These are phyloP conservation scores for Lophotriccus pileatus DNA, from an alignment of 2,797 vertebrate species.

Conservation along the genomic window DNA sequence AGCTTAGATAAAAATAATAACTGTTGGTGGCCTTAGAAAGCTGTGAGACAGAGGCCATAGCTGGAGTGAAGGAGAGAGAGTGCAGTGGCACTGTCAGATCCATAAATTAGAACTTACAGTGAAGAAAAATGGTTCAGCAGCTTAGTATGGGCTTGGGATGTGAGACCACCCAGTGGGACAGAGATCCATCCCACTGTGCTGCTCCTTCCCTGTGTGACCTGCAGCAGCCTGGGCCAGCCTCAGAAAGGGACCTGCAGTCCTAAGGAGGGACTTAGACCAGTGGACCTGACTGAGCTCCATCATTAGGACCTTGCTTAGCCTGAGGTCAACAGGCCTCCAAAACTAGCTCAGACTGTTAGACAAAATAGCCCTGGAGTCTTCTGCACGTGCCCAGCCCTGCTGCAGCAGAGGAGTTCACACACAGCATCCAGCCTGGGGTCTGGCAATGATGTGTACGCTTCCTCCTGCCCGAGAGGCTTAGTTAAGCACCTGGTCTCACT, in stretches of 20 bases:
- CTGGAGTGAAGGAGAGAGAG: neutral
- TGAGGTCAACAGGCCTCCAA: neutral
- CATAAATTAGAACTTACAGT: neutral
- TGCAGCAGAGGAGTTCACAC: accelerated
- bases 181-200: accelerated
- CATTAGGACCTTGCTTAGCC: neutral
- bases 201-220: neutral
- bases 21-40: neutral
- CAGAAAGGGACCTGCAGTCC: neutral
- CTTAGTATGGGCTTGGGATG: neutral
- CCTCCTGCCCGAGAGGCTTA: neutral
- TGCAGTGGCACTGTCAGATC: neutral
- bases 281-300: neutral
- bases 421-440: accelerated
- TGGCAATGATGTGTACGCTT: accelerated
- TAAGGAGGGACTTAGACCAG: neutral
- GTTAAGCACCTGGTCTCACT: accelerated
- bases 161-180: neutral
- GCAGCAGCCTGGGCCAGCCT: neutral
- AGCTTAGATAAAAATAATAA: neutral
- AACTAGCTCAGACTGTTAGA: neutral
- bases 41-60: neutral
- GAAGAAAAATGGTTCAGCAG: neutral
- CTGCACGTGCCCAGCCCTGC: neutral
- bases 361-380: neutral